Evolutionary conservation across 64 coral and sea anemone genomes (phyloP).

Genomic region (Trachythela sp.): DNA sequence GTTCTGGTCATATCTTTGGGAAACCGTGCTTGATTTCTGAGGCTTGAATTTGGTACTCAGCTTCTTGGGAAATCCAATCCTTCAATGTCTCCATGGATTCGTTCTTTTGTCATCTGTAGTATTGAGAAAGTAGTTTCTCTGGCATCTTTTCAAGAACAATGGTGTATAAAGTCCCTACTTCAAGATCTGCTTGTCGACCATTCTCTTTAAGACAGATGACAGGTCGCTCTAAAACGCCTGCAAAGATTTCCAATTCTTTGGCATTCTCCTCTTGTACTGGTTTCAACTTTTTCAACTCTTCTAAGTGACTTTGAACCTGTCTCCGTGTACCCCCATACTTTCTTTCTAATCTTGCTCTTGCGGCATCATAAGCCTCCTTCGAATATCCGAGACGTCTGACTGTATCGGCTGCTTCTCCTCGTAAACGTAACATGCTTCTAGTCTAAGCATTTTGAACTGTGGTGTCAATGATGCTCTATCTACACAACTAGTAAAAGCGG

Average conservation of each 20-base stretch:
- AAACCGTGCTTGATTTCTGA: slow-evolving; percentile 25
- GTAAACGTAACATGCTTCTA: too few relatives aligned
- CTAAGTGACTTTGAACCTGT: too few relatives aligned
- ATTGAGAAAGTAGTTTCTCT: slow-evolving; percentile 34
- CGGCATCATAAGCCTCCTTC: too few relatives aligned
- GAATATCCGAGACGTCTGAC: too few relatives aligned
- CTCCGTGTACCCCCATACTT: too few relatives aligned
- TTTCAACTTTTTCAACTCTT: too few relatives aligned
- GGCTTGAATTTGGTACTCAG: slow-evolving; percentile 44
- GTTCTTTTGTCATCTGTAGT: neutral
- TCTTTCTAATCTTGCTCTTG: too few relatives aligned
- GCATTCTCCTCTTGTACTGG: too few relatives aligned
- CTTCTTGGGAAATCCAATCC: slow-evolving; percentile 45
- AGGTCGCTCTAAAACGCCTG: slow-evolving; percentile 47
- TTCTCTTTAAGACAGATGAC: slow-evolving; percentile 58
- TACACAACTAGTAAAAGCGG: too few relatives aligned
- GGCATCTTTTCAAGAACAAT: slow-evolving; percentile 57
- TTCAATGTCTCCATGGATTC: slow-evolving; percentile 38
- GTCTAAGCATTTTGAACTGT: too few relatives aligned
- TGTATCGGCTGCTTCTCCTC: too few relatives aligned
- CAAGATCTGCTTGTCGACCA: slow-evolving; percentile 45
- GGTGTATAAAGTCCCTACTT: slow-evolving; percentile 53
- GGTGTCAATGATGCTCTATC: too few relatives aligned
- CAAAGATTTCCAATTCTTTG: slow-evolving; percentile 55
- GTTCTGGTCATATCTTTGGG: neutral